Evolutionary conservation across 2,888 invertebrate genomes (phyloP), one percentile per base, ranked within the genome.

Genomic region (Nomada ruficornis): DNA sequence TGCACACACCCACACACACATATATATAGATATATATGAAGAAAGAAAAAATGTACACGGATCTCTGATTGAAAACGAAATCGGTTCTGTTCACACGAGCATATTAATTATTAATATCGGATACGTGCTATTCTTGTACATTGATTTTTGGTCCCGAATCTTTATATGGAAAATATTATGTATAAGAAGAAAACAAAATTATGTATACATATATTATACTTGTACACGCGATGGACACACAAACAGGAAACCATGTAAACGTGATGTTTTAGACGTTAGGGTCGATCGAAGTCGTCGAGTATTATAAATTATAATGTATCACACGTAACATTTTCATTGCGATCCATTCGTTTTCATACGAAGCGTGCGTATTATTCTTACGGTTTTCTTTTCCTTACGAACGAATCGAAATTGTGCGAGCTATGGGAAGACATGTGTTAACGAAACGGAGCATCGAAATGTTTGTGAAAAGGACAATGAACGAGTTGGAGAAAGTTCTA

Each of bases 41-140:
- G 2, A 20, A 1, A 3, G 29, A 36, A 52, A 23, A 57, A 36
- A 36, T 71, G 60, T 23, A 71, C 23, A 73, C 78, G 60, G 73
- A 70, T 36, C 18, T 55, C 4, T 74, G 65, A 44, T 81, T 60
- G 52, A 70, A 57, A 78, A 47, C 15, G 47, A 36, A 36, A 20
- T 44, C 63, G 50, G 67, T 80, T 82, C 71, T 68, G 82, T 80
- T 82, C 70, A 71, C 42, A 42, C 75, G 71, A 73, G 73, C 72
- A 81, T 81, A 80, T 69, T 36, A 36, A 75, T 70, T 47, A 11
- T 55, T 69, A 63, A 69, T 57, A 57, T 69, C 64, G 73, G 65
- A 81, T 72, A 72, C 63, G 55, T 73, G 77, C 82, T 83, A 83
- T 83, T 83, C 82, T 81, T 83, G 65, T 83, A 83, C 81, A 77